These are phyloP conservation scores for Hyperopisus bebe DNA, from an alignment of 2,113 vertebrate genomes.

Conservation along the genomic window DNA sequence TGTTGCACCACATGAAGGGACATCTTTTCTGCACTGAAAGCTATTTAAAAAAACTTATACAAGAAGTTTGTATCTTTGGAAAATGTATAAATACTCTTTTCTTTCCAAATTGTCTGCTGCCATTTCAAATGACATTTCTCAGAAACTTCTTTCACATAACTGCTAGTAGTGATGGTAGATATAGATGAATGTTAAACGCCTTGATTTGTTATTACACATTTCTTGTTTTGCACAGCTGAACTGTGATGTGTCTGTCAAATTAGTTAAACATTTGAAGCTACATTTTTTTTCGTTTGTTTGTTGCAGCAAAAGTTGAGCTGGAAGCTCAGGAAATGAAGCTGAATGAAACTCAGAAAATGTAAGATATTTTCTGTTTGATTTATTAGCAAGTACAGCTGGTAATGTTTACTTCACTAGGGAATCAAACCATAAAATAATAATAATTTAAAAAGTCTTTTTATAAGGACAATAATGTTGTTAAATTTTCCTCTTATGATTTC, in stretches of 20 bases:
- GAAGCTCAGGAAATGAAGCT: constrained; percentile 77
- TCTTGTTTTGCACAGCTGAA: not conserved
- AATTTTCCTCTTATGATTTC: not conserved
- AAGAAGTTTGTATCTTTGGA: not conserved
- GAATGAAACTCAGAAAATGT: constrained; percentile 80
- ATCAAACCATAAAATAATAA: not conserved
- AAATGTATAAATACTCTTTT: not conserved
- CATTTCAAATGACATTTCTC: not conserved
- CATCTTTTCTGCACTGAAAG: not conserved
- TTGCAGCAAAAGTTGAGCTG: constrained; percentile 81
- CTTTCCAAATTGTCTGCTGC: not conserved
- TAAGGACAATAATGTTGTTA: not conserved
- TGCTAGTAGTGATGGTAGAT: not conserved
- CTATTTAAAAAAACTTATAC: not conserved
- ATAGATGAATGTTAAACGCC: not conserved
- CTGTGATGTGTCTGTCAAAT: not conserved
- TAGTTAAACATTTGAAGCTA: not conserved
- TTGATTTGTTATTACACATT: not conserved
- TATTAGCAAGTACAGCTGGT: not conserved
- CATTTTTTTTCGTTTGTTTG: not conserved
- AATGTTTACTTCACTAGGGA: not conserved
- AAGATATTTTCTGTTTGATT: constrained; percentile 47
- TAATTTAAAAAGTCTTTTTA: not conserved
- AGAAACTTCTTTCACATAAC: not conserved
- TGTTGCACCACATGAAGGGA: not conserved